Evolutionary conservation across 2,113 vertebrate genomes (phyloP).

Genomic region (Notechis scutatus): DNA sequence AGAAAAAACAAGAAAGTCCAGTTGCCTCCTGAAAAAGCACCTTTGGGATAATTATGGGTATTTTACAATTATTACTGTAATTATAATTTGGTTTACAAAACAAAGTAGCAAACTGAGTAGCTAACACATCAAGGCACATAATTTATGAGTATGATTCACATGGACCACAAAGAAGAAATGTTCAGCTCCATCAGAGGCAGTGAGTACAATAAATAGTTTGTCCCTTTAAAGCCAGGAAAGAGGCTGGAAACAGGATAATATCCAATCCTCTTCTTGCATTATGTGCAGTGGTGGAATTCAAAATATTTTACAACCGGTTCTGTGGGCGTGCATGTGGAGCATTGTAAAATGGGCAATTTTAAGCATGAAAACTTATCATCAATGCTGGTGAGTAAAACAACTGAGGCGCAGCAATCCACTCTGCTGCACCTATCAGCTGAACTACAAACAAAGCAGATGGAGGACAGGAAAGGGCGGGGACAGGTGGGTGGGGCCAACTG

Average conservation of each 20-base stretch:
- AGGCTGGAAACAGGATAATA: neutral
- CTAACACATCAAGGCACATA: neutral
- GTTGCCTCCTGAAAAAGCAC: too few relatives aligned
- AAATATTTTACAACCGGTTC: too few relatives aligned
- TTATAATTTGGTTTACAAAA: neutral
- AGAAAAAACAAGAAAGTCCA: too few relatives aligned
- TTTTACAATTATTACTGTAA: neutral
- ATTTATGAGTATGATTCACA: neutral
- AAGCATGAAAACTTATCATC: too few relatives aligned
- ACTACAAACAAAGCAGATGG: too few relatives aligned
- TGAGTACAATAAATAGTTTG: neutral
- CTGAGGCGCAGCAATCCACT: too few relatives aligned
- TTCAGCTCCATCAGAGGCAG: neutral
- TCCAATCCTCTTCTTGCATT: neutral
- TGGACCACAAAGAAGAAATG: neutral
- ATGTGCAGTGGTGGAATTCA: neutral
- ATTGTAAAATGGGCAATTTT: too few relatives aligned
- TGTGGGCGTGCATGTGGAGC: too few relatives aligned
- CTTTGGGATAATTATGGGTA: neutral
- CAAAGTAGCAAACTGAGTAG: neutral
- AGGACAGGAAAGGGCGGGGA: too few relatives aligned
- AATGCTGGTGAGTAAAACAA: too few relatives aligned
- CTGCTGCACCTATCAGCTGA: too few relatives aligned
- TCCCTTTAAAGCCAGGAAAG: neutral
- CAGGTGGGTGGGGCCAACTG: too few relatives aligned